These are phyloP conservation scores for Dryobates pubescens DNA, from an alignment of 2,797 vertebrate species.

Conservation along the genomic window DNA sequence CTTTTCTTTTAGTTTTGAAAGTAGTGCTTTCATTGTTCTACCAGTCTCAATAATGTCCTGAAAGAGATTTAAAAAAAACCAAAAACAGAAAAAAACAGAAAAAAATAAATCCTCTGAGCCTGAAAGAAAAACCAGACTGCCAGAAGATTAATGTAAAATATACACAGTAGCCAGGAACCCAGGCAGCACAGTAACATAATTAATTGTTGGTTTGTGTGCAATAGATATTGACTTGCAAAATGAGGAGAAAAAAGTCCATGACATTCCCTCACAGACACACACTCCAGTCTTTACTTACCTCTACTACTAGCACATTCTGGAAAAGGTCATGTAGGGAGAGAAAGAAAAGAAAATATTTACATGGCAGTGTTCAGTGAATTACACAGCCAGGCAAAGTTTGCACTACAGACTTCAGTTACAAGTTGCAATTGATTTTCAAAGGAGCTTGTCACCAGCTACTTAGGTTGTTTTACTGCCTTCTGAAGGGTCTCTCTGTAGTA, in stretches of 20 bases:
- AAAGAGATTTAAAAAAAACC: not conserved
- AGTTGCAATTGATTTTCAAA: not conserved
- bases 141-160: not conserved
- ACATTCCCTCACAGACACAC: not conserved
- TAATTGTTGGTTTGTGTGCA: not conserved
- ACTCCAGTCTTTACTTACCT: constrained; percentile 77
- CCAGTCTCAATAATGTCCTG: constrained; percentile 89
- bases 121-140: not conserved
- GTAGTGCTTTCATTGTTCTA: constrained; percentile 85
- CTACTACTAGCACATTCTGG: constrained; percentile 89
- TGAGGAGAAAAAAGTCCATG: not conserved
- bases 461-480: not conserved
- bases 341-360: constrained; percentile 2
- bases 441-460: not conserved
- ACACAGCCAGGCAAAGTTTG: not conserved
- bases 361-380: not conserved
- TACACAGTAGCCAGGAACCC: not conserved
- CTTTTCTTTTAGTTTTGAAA: constrained; percentile 80
- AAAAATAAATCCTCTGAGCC: not conserved
- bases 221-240: not conserved
- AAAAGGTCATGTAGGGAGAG: not conserved
- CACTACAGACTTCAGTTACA: not conserved
- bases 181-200: not conserved
- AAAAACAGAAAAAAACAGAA: not conserved
- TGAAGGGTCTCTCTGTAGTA: not conserved